phyloP scores from a whole-genome alignment of 2,797 vertebrate genomes.

The Periophthalmus magnuspinnatus region DNA sequence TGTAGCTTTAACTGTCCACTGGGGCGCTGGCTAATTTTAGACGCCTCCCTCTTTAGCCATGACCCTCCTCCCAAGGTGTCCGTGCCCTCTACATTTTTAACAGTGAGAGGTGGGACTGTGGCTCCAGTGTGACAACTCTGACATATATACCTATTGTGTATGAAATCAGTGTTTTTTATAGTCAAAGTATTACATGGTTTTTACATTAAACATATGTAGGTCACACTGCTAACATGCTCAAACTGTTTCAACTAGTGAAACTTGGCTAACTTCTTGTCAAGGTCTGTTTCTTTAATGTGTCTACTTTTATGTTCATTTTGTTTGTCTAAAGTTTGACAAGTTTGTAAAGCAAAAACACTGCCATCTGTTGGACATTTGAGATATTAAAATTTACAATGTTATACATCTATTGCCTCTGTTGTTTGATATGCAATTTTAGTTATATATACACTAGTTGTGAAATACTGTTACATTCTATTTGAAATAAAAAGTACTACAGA shows the following conservation, averaged over 20 bases:
- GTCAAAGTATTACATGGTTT: neutral
- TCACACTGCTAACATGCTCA: neutral
- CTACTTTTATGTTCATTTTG: neutral
- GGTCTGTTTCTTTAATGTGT: neutral
- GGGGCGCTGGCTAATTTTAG: slow-evolving; percentile 63
- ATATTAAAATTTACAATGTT: neutral
- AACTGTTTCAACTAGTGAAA: neutral
- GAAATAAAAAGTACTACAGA: neutral
- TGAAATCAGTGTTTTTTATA: neutral
- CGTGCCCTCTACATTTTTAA: slow-evolving; percentile 48
- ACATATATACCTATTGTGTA: neutral
- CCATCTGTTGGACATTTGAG: slow-evolving; percentile 3
- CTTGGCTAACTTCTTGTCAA: neutral
- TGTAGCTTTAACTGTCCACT: slow-evolving; percentile 37
- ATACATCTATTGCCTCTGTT: too few relatives aligned
- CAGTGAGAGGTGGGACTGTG: slow-evolving; percentile 25
- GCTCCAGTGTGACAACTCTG: slow-evolving; percentile 30
- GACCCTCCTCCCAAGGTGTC: slow-evolving; percentile 54
- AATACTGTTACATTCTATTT: neutral
- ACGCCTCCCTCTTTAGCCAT: slow-evolving; percentile 33
- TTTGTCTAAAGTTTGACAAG: neutral
- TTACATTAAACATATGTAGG: neutral
- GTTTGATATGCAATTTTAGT: too few relatives aligned
- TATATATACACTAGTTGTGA: neutral
- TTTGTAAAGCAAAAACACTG: neutral